Percentiles rank a stretch among this genome's conserved stretches.
Evolutionary conservation across 2,797 vertebrate genomes (phyloP).

Genomic region (Dryobates pubescens): DNA sequence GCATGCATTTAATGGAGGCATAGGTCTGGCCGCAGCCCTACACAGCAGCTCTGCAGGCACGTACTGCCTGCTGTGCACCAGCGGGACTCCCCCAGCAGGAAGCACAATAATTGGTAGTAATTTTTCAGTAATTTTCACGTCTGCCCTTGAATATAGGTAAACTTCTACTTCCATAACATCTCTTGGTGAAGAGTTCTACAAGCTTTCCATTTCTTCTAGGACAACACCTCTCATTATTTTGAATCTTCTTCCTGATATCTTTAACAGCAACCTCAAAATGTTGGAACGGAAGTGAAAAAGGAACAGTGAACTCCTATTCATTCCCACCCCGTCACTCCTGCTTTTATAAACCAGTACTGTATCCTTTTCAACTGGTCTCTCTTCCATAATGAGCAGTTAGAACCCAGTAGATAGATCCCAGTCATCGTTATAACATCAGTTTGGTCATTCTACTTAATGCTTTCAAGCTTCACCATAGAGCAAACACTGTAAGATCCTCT

Average conservation of each 20-base stretch:
- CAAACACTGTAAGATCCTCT: neutral
- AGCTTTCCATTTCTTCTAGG: neutral
- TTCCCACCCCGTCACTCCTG: neutral
- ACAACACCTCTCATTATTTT: neutral
- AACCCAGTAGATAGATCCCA: neutral
- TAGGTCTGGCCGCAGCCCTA: neutral
- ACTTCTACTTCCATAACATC: neutral
- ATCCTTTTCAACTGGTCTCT: neutral
- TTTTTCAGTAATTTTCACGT: neutral
- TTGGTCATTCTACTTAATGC: neutral
- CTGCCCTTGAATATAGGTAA: neutral
- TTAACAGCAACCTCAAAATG: neutral
- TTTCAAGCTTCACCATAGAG: neutral
- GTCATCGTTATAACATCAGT: neutral
- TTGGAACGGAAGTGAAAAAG: neutral
- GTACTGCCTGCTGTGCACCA: neutral
- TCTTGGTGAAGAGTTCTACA: neutral
- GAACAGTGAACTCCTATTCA: neutral
- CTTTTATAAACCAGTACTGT: neutral
- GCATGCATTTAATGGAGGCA: neutral
- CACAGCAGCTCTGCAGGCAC: rapidly evolving
- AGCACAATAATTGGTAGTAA: neutral
- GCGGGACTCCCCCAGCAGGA: neutral
- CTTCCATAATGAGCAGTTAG: neutral
- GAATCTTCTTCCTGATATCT: neutral